Conservation (phyloP, 1,140 invertebrate genomes). For the Drosophila virilis region DNA sequence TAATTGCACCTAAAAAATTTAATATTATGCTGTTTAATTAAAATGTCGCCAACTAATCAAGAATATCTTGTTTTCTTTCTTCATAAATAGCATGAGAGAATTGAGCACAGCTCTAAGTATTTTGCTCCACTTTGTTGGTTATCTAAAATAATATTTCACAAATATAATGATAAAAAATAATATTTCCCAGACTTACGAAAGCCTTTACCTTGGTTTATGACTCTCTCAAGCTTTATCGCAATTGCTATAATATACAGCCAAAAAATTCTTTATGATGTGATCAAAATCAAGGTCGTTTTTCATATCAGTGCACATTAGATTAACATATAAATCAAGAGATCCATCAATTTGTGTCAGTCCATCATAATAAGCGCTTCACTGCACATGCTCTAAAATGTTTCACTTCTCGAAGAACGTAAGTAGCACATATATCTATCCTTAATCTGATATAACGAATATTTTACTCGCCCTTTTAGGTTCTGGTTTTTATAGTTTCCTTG, state of each 20-base stretch:
- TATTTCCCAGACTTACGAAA: not conserved
- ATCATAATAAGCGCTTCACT: not conserved
- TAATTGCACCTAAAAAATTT: constrained; percentile 33
- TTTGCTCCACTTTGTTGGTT: not conserved
- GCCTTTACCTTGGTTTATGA: not conserved
- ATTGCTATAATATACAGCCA: not conserved
- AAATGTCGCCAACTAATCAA: not conserved
- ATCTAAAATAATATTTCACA: not conserved
- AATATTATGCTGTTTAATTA: not conserved
- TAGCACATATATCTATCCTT: not conserved
- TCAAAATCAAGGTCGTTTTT: not conserved
- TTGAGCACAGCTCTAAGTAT: too few species aligned
- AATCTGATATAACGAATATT: not conserved
- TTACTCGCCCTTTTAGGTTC: not conserved
- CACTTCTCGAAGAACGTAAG: not conserved
- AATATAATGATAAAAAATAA: too few species aligned
- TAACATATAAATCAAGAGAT: not conserved
- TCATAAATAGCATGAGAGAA: too few species aligned
- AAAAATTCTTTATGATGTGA: not conserved
- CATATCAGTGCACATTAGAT: not conserved
- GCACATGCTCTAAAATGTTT: constrained; percentile 1
- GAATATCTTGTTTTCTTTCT: too few species aligned
- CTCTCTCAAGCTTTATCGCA: constrained; percentile 1
- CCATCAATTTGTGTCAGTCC: not conserved
- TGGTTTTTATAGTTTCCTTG: not conserved